Base-by-base conservation (phyloP, 2,797 vertebrate species). In the Glyptemys insculpta region DNA sequence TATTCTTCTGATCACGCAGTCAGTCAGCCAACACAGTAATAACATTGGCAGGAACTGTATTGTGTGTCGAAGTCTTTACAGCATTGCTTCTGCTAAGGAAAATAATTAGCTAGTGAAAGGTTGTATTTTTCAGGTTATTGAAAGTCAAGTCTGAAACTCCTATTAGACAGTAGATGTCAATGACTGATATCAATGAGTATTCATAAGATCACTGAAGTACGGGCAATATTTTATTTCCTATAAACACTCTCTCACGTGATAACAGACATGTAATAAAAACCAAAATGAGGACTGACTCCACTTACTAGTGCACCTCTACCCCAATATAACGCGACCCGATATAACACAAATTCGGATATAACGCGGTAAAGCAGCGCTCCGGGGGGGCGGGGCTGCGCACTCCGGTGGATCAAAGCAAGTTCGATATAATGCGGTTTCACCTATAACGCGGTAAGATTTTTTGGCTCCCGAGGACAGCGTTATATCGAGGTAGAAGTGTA, bases 21-120 rank as follows among this genome's bases (percentile, higher is more conserved):
- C 49, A 95, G 87, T 37, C 41, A 79, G 41, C 92, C 47, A 91
- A 82, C 47, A 85, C 41, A 6, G 6, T 0, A 0, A 50, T 3
- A 92, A 85, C 89, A 92, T 92, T 95, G 78, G 83, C 82, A 96
- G 83, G 82, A 96, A 90, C 31, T 81, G 34, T 72, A 56, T 82
- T 92, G 88, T 91, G 80, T 91, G 94, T 68, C 83, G 88, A 93
- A 94, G 92, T n/a, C 74, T 94, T 83, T 78, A 90, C 9, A 81
- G 81, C 57, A 68, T 52, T 83, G 74, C 84, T 15, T 47, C 72
- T 47, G 12, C 41, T 92, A 68, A 95, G 59, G 52, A 97, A 96
- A 96, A 96, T 56, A 91, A 96, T 86, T 86, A 89, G 68, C 79
- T 95, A 96, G 96, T 86, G 89, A 95, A 95, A 96, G 56, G 95